Percentiles rank a stretch among this genome's conserved stretches.
phyloP scores from a whole-genome alignment of 2,888 invertebrate species.

The Hedychridium roseum region DNA sequence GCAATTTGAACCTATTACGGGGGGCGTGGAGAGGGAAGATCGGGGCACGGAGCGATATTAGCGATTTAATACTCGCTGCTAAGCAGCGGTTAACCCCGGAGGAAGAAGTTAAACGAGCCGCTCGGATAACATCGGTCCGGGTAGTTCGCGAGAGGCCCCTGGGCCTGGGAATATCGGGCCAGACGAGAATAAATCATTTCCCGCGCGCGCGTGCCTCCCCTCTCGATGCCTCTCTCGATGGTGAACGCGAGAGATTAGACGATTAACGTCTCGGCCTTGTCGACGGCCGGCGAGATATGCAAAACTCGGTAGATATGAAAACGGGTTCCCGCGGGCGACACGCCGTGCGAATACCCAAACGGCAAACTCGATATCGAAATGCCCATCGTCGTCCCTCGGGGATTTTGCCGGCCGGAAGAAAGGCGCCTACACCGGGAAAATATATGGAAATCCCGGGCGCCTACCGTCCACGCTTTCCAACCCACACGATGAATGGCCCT shows the following conservation, averaged over 20 bases:
- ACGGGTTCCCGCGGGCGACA: conserved; percentile 21
- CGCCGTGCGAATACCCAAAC: conserved; percentile 27
- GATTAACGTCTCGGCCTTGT: conserved; percentile 34
- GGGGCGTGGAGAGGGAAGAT: too few species aligned
- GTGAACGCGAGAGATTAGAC: conserved; percentile 31
- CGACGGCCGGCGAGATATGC: conserved; percentile 34
- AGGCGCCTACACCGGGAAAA: conserved; percentile 25
- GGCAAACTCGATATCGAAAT: conserved; percentile 1
- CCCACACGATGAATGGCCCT: too few species aligned
- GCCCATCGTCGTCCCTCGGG: conserved; percentile 5
- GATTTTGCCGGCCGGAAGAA: conserved; percentile 15
- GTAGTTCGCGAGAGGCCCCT: too few species aligned
- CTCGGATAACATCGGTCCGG: too few species aligned
- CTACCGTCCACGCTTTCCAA: too few species aligned
- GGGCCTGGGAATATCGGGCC: too few species aligned
- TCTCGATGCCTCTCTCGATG: too few species aligned
- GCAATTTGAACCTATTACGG: too few species aligned
- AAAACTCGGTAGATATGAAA: conserved; percentile 33
- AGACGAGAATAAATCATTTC: conserved; percentile 40
- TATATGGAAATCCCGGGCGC: conserved; percentile 22
- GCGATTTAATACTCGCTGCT: too few species aligned
- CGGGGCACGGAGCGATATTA: too few species aligned
- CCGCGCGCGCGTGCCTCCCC: conserved; percentile 32
- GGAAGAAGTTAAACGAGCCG: too few species aligned
- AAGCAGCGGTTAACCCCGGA: too few species aligned